A percentile compares a stretch with the other conserved stretches of the same genome.
Conservation (phyloP, 2,797 vertebrate species). For the Neomorphus geoffroyi region DNA sequence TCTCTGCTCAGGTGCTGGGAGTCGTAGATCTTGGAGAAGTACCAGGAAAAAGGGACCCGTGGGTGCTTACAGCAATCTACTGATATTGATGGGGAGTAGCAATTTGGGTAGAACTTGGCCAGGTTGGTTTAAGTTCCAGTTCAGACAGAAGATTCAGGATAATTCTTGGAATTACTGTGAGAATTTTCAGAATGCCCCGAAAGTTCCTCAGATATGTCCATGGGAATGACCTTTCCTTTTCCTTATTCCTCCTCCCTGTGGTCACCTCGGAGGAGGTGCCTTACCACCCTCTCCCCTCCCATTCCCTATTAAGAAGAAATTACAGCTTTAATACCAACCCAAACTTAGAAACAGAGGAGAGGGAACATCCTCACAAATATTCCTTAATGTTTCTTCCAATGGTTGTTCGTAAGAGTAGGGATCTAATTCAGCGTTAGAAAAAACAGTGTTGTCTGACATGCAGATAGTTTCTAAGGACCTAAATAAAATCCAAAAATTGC, state of each 20-base stretch:
- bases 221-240: neutral
- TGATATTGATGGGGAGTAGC: fast-evolving
- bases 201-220: neutral
- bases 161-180: neutral
- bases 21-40: neutral
- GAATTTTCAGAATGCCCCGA: neutral
- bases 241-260: neutral
- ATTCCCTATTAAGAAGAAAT: neutral
- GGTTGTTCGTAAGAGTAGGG: neutral
- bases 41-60: fast-evolving
- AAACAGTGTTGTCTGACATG: neutral
- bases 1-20: neutral
- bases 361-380: neutral
- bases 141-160: neutral
- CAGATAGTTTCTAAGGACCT: neutral
- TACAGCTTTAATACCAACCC: neutral
- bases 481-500: neutral
- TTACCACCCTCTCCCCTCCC: neutral
- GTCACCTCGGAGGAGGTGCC: neutral
- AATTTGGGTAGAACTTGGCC: neutral
- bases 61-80: fast-evolving
- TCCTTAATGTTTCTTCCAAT: neutral
- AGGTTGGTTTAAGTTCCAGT: neutral
- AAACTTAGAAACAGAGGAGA: neutral
- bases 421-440: neutral